Conservation (phyloP, 2,113 vertebrate genomes). For the Gadus macrocephalus region DNA sequence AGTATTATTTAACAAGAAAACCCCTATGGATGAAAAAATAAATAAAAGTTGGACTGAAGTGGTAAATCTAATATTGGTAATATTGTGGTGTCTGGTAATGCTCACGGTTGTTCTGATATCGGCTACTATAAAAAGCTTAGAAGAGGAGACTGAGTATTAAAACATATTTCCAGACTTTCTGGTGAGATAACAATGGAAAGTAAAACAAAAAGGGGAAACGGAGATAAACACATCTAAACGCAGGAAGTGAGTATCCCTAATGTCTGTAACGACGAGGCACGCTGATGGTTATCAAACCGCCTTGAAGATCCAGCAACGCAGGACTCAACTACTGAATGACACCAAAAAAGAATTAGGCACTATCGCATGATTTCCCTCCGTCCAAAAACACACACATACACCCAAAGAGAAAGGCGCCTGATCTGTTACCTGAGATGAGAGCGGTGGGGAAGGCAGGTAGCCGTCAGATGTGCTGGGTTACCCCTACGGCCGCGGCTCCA, state of each 20-base stretch:
- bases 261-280: neutral
- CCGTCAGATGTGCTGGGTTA: constrained; percentile 1
- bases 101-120: too few relatives aligned
- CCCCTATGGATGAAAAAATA: too few relatives aligned
- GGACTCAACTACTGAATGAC: neutral
- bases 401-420: neutral
- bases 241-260: neutral
- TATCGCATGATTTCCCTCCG: neutral
- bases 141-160: too few relatives aligned
- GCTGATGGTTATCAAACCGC: too few relatives aligned
- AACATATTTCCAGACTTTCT: too few relatives aligned
- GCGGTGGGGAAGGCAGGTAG: constrained; percentile 5
- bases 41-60: too few relatives aligned
- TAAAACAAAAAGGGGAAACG: neutral
- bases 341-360: neutral
- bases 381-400: neutral
- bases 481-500: neutral
- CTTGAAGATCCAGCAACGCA: too few relatives aligned
- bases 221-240: constrained; percentile 3
- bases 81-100: too few relatives aligned
- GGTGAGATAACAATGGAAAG: neutral
- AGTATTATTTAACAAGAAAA: too few relatives aligned
- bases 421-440: constrained; percentile 46
- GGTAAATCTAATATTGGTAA: too few relatives aligned
- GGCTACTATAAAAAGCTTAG: too few relatives aligned